Evolutionary conservation across 2,113 vertebrate genomes (phyloP), one percentile per base, ranked within the genome.

Genomic region (Coreoperca whiteheadi): DNA sequence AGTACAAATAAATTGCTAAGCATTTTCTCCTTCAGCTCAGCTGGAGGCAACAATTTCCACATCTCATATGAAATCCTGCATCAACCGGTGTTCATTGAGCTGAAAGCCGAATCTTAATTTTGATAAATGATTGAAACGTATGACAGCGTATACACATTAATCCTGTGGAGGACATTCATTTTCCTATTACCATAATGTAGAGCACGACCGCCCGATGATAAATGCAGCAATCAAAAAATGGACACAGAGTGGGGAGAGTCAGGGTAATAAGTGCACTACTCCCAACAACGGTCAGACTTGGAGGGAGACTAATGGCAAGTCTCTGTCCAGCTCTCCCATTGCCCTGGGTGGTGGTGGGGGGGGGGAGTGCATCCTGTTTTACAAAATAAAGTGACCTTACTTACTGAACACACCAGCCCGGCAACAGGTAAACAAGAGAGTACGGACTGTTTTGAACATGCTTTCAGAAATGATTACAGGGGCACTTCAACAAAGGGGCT

Each of bases 211-310:
- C 77, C 84, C 75, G 68, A 91, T 95, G 94, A 95, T 95, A 82
- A 94, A 96, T 94, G 94, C 93, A 81, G 94, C 93, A 95, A 95
- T 96, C 94, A 95, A 94, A 93, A 91, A 92, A 94, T 79, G 91
- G 93, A 93, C 83, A 87, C 91, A 89, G 93, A 92, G 87, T 88
- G 86, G 83, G 84, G 85, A 90, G 92, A 91, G 93, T 83, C 79
- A 48, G 82, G 82, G 88, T 89, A 93, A 91, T 93, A 94, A 90
- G 92, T 91, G 91, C 86, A 85, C 76, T 69, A 82, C 88, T 92
- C 85, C 87, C 75, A 83, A 84, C 82, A 67, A 80, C 74, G 92
- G 91, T 91, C 92, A 91, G 84, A 88, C 81, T 82, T 82, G 66
- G 59, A 83, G 82, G 81, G 64, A 88, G 88, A 82, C 82, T 81